Conservation (phyloP, 2,888 invertebrate species). For the Ceraclea dissimilis region DNA sequence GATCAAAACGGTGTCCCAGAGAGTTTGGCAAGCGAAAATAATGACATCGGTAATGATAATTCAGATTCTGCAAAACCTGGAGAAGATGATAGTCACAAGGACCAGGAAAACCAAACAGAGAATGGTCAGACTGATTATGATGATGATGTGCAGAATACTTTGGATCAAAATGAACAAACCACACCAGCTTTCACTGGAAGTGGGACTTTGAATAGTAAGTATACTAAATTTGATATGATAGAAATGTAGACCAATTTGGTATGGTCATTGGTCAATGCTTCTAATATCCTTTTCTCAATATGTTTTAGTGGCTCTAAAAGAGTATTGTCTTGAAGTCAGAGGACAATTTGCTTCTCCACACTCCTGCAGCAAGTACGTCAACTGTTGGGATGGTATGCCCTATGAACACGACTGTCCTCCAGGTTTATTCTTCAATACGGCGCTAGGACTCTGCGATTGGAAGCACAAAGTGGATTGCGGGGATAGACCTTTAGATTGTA, state of each 20-base stretch:
- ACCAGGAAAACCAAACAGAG: too few species aligned
- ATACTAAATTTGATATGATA: too few species aligned
- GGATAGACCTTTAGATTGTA: slow-evolving; percentile 35
- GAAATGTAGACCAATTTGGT: too few species aligned
- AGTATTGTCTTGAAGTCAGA: slow-evolving; percentile 28
- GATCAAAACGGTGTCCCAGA: background rate
- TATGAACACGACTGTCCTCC: slow-evolving; percentile 59
- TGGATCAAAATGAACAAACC: background rate
- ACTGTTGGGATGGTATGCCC: slow-evolving; percentile 65
- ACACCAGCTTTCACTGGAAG: background rate
- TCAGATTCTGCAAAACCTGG: background rate
- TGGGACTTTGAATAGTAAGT: too few species aligned
- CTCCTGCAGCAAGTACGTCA: slow-evolving; percentile 55
- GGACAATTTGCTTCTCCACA: slow-evolving; percentile 56
- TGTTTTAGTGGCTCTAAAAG: too few species aligned
- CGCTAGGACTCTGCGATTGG: slow-evolving; percentile 56
- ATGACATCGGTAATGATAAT: background rate
- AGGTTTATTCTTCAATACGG: slow-evolving; percentile 52
- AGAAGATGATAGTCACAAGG: background rate
- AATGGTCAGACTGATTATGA: background rate
- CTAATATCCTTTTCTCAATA: too few species aligned
- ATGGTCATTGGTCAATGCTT: too few species aligned
- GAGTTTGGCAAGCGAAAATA: background rate
- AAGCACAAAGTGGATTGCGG: slow-evolving; percentile 56
- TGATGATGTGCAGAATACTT: background rate